phyloP scores from a whole-genome alignment of 2,797 vertebrate species.

The Anableps anableps region DNA sequence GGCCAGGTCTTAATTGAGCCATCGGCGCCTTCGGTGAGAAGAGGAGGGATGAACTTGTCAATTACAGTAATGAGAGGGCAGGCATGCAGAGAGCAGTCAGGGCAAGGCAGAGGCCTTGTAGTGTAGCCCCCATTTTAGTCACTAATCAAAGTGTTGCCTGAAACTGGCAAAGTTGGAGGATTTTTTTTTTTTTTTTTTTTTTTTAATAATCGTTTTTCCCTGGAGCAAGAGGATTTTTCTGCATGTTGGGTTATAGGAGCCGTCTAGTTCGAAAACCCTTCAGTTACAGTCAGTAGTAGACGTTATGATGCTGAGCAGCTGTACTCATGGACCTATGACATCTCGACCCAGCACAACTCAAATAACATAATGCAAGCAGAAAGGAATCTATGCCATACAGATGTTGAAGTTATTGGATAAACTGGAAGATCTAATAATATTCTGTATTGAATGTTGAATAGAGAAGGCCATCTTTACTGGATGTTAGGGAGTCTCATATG shows the following conservation, averaged over 20 bases:
- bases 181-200: too few relatives aligned
- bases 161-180: constrained; percentile 35
- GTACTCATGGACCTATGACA: constrained; percentile 24
- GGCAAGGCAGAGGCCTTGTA: constrained; percentile 41
- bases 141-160: constrained; percentile 58
- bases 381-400: background rate
- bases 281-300: constrained; percentile 31
- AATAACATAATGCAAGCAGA: constrained; percentile 2
- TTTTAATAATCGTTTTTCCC: constrained; percentile 35
- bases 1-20: constrained; percentile 78
- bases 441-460: too few relatives aligned
- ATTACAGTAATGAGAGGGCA: constrained; percentile 79
- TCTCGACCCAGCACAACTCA: constrained; percentile 1
- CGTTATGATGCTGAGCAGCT: constrained; percentile 23
- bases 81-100: constrained; percentile 68
- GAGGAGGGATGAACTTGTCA: constrained; percentile 72
- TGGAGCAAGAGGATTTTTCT: constrained; percentile 29
- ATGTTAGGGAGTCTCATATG: too few relatives aligned
- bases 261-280: constrained; percentile 35
- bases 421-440: too few relatives aligned
- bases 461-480: too few relatives aligned
- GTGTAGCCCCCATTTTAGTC: constrained; percentile 45
- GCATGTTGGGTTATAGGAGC: constrained; percentile 35
- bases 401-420: constrained; percentile 15
- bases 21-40: constrained; percentile 72